Conservation (phyloP, 2,113 vertebrate species). For the Caracal caracal region DNA sequence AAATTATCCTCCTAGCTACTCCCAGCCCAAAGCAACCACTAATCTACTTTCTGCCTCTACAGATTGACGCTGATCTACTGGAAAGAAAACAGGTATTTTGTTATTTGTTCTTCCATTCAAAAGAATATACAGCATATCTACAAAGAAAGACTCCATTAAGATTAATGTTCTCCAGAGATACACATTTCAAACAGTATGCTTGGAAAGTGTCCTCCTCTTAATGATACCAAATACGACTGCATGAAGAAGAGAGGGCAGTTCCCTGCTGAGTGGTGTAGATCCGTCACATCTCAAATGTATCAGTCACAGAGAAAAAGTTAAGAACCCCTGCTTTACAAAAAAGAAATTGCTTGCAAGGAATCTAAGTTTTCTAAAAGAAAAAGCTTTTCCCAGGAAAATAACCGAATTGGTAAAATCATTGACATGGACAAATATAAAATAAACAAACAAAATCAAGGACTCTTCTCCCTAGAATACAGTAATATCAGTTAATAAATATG, state of each 20-base stretch:
- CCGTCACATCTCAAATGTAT: not conserved
- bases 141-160: not conserved
- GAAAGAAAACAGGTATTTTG: not conserved
- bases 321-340: not conserved
- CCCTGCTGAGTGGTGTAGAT: not conserved
- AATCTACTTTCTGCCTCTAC: not conserved
- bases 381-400: not conserved
- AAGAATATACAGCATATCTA: not conserved
- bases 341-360: not conserved
- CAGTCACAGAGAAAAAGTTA: not conserved
- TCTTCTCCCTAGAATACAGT: not conserved
- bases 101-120: constrained; percentile 3
- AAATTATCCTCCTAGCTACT: not conserved
- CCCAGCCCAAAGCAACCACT: not conserved
- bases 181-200: not conserved
- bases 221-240: not conserved
- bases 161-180: not conserved
- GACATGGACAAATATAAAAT: not conserved
- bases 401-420: not conserved
- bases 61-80: not conserved
- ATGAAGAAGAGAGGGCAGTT: not conserved
- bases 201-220: not conserved
- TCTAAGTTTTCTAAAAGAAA: not conserved
- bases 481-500: not conserved
- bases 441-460: not conserved